Base-by-base conservation (phyloP, 2,113 vertebrate species). In the Porphyrio hochstetteri region DNA sequence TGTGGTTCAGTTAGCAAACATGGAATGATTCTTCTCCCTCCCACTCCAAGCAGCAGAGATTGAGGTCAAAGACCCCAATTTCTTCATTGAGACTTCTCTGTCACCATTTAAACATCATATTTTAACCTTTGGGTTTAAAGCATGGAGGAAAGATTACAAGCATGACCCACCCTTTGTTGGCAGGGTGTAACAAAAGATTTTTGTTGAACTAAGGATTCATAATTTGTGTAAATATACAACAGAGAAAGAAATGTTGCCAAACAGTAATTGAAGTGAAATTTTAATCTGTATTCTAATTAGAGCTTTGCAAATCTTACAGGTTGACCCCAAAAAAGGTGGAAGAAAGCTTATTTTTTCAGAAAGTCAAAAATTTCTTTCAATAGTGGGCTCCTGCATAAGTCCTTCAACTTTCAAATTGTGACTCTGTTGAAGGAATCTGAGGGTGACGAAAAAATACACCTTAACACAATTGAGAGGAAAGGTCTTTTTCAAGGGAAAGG, bases 31-130 rank as follows among this genome's bases (percentile, higher is more conserved):
- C 16, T 88, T 86, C 79, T 72, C 55, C 31, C 16, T 78, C 82
- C 60, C 82, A 82, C 85, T 72, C 60, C 55, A 86, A 95, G 84
- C 60, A 96, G 82, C 64, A 97, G 84, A 97, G 96, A 97, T 96
- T 97, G 96, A 97, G 97, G 97, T 97, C 95, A 91, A 86, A 94
- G 97, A 97, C 96, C 96, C 88, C 97, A 98, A 97, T 97, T 97
- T 97, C 94, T 97, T 95, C 94, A 97, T 96, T 96, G 95, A 96
- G 82, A 95, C 55, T 81, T 96, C 93, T 94, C 95, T 81, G 96
- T 92, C 96, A 97, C 95, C 93, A 77, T 95, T 93, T 94, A 95
- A 96, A 90, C 93, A 93, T 93, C 82, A 74, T 96, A 96, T 97
- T 97, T 96, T 98, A 98, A 96, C 97, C 95, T 98, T 38, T 97